phyloP scores from a whole-genome alignment of 1,140 invertebrate species.

The Heterodera carotae region DNA sequence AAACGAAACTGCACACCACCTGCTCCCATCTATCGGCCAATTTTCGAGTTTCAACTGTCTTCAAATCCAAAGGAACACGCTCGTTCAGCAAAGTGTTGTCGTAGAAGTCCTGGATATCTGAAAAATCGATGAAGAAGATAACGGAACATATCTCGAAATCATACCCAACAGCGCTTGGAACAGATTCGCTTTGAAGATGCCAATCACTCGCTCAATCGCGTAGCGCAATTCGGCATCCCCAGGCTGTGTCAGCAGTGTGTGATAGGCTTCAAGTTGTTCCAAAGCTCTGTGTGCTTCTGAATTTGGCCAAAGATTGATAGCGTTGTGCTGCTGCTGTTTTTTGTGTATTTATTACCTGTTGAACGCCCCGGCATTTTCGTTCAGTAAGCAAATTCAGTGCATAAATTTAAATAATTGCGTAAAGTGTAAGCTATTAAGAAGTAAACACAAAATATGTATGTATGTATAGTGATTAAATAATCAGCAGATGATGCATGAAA shows the following conservation, averaged over 20 bases:
- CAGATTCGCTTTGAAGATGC: conserved; percentile 52
- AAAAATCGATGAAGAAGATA: background rate
- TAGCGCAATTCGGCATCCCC: conserved; percentile 44
- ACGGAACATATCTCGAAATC: background rate
- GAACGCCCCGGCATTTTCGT: background rate
- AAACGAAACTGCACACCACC: background rate
- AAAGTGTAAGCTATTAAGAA: background rate
- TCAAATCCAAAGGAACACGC: conserved; percentile 43
- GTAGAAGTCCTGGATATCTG: conserved; percentile 57
- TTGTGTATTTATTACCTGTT: background rate
- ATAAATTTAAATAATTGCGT: background rate
- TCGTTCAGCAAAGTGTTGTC: conserved; percentile 55
- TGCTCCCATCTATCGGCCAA: conserved; percentile 50
- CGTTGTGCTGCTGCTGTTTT: background rate
- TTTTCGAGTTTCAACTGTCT: conserved; percentile 50
- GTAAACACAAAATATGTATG: background rate
- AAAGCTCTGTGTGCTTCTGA: conserved; percentile 51
- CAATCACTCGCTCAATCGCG: conserved; percentile 52
- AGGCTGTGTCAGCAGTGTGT: conserved; percentile 42
- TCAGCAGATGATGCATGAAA: background rate
- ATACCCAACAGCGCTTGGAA: conserved; percentile 55
- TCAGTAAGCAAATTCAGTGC: background rate
- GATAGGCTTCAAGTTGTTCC: conserved; percentile 52
- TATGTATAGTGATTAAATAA: background rate
- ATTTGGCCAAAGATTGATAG: background rate